These are phyloP conservation scores for Chloebia gouldiae DNA, from an alignment of 2,113 vertebrate species.

Conservation along the genomic window DNA sequence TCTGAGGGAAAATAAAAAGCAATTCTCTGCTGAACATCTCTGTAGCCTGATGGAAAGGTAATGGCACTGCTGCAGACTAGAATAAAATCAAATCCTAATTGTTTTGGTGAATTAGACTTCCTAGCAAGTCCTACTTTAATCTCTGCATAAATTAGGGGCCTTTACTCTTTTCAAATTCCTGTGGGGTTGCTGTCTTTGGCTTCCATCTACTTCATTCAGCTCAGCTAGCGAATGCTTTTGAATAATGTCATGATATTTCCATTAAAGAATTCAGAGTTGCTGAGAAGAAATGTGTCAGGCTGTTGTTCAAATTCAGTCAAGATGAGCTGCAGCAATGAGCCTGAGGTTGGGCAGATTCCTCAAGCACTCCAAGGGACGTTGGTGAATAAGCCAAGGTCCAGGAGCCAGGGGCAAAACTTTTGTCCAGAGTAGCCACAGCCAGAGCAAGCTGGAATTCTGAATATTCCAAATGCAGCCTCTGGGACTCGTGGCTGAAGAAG, in stretches of 20 bases:
- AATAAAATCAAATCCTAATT: slow-evolving; percentile 72
- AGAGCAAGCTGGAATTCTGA: background rate
- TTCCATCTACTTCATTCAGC: slow-evolving; percentile 60
- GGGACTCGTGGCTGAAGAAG: background rate
- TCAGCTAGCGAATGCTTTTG: slow-evolving; percentile 54
- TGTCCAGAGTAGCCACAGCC: background rate
- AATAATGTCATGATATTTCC: slow-evolving; percentile 70
- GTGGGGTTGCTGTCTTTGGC: slow-evolving; percentile 50
- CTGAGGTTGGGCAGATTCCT: slow-evolving; percentile 7
- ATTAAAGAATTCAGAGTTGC: slow-evolving; percentile 50
- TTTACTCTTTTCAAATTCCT: slow-evolving; percentile 65
- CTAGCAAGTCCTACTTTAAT: slow-evolving; percentile 43
- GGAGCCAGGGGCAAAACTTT: background rate
- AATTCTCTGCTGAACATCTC: slow-evolving; percentile 1
- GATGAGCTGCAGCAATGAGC: background rate
- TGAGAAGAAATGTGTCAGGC: slow-evolving; percentile 50
- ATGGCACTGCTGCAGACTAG: slow-evolving; percentile 56
- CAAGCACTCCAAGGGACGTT: background rate
- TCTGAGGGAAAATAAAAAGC: slow-evolving; percentile 40
- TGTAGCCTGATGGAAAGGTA: slow-evolving; percentile 64
- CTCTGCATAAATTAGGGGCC: slow-evolving; percentile 64
- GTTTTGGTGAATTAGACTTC: slow-evolving; percentile 69
- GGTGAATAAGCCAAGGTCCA: background rate
- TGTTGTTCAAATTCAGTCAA: background rate
- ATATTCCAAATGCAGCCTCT: background rate